A percentile compares a stretch with the other conserved stretches of the same genome.
Conservation (phyloP, 2,888 invertebrate species). For the Pterobdella sp. region DNA sequence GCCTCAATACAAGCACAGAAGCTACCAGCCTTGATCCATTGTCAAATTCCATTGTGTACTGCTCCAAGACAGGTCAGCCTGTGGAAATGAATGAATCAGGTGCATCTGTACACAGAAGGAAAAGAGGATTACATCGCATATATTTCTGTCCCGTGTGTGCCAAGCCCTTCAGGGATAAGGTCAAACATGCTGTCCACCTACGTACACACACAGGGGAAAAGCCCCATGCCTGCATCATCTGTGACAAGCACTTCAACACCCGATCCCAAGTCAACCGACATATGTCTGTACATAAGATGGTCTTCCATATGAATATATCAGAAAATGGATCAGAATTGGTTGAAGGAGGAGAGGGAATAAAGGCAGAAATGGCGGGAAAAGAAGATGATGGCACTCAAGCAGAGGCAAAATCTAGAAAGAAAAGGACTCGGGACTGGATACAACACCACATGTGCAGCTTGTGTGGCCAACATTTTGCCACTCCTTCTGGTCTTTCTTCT, state of each 20-base stretch:
- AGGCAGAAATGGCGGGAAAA: constrained; percentile 12
- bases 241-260: constrained; percentile 31
- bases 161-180: constrained; percentile 26
- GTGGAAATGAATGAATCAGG: constrained; percentile 7
- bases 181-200: constrained; percentile 28
- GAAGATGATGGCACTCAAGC: constrained; percentile 13
- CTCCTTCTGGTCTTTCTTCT: constrained; percentile 27
- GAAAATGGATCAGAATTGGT: neutral
- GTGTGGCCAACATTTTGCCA: constrained; percentile 28
- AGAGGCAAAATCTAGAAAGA: neutral
- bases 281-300: constrained; percentile 26
- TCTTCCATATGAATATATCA: constrained; percentile 10
- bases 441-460: constrained; percentile 28
- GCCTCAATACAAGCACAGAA: constrained; percentile 13
- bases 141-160: constrained; percentile 27
- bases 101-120: constrained; percentile 6
- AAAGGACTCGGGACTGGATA: constrained; percentile 17
- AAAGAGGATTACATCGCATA: constrained; percentile 23
- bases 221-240: constrained; percentile 29
- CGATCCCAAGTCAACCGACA: constrained; percentile 28
- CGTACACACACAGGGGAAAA: constrained; percentile 31
- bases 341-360: constrained; percentile 16
- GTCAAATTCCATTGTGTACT: constrained; percentile 25
- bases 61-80: constrained; percentile 25
- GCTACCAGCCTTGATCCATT: constrained; percentile 3